These are phyloP conservation scores for Apotomis betuletana DNA, from an alignment of 2,888 invertebrate genomes.

Conservation along the genomic window DNA sequence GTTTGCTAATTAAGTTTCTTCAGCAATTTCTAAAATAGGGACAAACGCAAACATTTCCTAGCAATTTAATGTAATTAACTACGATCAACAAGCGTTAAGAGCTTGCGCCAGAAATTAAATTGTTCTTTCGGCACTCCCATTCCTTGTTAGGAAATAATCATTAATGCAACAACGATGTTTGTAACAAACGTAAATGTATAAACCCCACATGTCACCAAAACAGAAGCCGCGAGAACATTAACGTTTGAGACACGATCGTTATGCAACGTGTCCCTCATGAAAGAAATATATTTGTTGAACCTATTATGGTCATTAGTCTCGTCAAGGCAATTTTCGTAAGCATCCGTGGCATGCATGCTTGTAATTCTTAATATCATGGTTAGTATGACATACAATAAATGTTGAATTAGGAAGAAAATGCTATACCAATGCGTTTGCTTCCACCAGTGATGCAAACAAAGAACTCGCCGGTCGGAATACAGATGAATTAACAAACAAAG, in stretches of 20 bases:
- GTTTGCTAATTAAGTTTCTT: slow-evolving; percentile 3
- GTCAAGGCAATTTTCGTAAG: slow-evolving; percentile 77
- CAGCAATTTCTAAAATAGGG: slow-evolving; percentile 16
- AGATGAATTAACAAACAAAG: slow-evolving; percentile 44
- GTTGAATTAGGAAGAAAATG: slow-evolving; percentile 38
- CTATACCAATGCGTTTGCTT: slow-evolving; percentile 32
- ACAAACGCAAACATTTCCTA: slow-evolving; percentile 14
- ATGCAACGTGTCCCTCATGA: slow-evolving; percentile 67
- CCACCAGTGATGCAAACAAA: slow-evolving; percentile 43
- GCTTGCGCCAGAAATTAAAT: slow-evolving; percentile 19
- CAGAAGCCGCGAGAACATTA: slow-evolving; percentile 49
- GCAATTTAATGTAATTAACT: slow-evolving; percentile 29
- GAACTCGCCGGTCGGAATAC: slow-evolving; percentile 40
- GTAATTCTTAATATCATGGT: slow-evolving; percentile 41
- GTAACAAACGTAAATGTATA: slow-evolving; percentile 33
- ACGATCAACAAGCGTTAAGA: slow-evolving; percentile 37
- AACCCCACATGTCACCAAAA: slow-evolving; percentile 47
- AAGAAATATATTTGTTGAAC: slow-evolving; percentile 75
- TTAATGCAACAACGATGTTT: slow-evolving; percentile 9
- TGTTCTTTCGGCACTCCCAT: slow-evolving; percentile 16
- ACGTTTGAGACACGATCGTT: slow-evolving; percentile 66
- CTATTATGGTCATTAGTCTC: slow-evolving; percentile 71
- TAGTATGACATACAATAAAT: slow-evolving; percentile 26
- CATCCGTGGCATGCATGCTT: slow-evolving; percentile 56
- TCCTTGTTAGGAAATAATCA: slow-evolving; percentile 9